Conservation (phyloP, 2,113 vertebrate species). For the Lophura nycthemera region DNA sequence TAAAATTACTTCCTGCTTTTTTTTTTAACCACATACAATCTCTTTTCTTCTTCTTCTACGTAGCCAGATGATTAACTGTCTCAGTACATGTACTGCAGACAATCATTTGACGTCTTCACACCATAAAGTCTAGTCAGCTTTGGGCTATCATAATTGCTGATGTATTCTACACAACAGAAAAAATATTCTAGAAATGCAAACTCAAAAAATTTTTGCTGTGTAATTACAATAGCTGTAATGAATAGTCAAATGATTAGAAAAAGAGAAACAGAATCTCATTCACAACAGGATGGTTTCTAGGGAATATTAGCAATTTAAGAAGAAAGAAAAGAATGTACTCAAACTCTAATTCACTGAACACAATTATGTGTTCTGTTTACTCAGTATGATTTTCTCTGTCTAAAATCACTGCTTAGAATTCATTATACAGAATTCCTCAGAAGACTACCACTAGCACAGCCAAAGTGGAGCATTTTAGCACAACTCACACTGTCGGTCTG, state of each 20-base stretch:
- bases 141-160: not conserved
- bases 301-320: constrained; percentile 26
- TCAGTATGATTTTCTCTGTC: constrained; percentile 4
- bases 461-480: not conserved
- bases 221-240: constrained; percentile 36
- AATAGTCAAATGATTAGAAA: constrained; percentile 49
- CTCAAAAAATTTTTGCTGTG: not conserved
- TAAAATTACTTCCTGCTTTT: not conserved
- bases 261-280: constrained; percentile 20
- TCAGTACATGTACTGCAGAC: not conserved
- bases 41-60: not conserved
- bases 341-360: not conserved
- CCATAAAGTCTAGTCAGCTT: constrained; percentile 26
- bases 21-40: too few species aligned
- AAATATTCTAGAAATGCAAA: constrained; percentile 28
- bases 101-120: constrained; percentile 14
- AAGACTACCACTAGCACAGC: not conserved
- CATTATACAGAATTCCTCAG: not conserved
- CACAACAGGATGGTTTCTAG: not conserved
- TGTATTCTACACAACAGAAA: constrained; percentile 10
- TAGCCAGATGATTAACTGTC: not conserved
- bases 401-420: not conserved
- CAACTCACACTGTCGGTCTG: not conserved
- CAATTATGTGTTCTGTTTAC: constrained; percentile 41
- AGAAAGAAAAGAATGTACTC: constrained; percentile 11